Conservation (phyloP, 1,140 invertebrate genomes). For the Trypoxylus dichotomus region DNA sequence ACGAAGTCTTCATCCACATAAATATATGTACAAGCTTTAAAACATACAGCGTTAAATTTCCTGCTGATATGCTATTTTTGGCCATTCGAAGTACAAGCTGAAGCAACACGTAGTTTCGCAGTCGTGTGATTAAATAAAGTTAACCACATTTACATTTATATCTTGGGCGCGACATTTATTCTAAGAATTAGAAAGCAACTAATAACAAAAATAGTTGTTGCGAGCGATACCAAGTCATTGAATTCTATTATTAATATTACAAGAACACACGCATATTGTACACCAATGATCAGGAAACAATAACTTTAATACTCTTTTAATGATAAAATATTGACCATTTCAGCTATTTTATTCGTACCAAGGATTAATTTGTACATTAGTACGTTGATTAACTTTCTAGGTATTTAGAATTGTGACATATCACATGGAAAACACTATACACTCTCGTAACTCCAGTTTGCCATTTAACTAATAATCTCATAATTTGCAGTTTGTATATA, state of each 20-base stretch:
- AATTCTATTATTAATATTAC: neutral
- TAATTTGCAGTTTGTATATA: too few species aligned
- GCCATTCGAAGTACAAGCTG: neutral
- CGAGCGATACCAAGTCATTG: neutral
- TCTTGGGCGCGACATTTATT: neutral
- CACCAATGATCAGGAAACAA: neutral
- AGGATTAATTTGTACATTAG: too few species aligned
- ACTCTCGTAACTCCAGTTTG: too few species aligned
- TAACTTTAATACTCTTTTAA: neutral
- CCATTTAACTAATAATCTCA: too few species aligned
- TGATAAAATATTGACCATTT: neutral
- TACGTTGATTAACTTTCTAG: too few species aligned
- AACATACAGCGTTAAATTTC: too few species aligned
- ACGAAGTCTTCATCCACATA: neutral
- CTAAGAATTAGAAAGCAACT: neutral
- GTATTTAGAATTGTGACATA: too few species aligned
- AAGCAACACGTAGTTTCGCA: neutral
- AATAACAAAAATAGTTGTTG: slow-evolving; percentile 2
- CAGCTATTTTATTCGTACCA: neutral
- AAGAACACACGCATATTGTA: neutral
- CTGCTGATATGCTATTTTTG: neutral
- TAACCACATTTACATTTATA: neutral
- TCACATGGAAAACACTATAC: too few species aligned
- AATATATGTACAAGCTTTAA: too few species aligned
- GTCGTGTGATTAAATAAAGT: neutral